phyloP scores from a whole-genome alignment of 2,113 vertebrate species.

The Ptilorrhoa leucosticta region DNA sequence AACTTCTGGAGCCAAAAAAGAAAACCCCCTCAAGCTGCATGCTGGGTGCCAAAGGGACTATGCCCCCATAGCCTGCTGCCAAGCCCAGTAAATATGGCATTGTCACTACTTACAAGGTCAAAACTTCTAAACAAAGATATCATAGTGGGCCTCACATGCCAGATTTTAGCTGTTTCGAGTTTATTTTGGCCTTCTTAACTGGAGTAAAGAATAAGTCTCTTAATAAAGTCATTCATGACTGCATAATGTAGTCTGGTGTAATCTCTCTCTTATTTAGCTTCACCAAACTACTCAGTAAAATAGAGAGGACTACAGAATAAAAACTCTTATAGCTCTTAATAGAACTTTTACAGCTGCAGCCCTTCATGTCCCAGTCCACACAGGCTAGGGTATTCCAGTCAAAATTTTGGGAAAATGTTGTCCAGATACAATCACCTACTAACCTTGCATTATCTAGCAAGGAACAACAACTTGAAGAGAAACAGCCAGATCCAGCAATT shows the following conservation, averaged over 20 bases:
- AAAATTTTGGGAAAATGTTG: neutral
- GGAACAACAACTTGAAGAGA: neutral
- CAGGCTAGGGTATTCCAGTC: neutral
- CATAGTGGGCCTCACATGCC: neutral
- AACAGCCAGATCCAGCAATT: neutral
- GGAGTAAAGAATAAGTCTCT: neutral
- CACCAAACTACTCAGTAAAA: neutral
- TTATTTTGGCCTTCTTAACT: neutral
- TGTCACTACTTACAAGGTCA: neutral
- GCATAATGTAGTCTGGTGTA: neutral
- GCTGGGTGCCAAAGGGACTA: neutral
- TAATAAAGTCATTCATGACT: neutral
- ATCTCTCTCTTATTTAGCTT: neutral
- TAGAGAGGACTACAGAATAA: neutral
- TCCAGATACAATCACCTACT: neutral
- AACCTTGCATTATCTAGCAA: neutral
- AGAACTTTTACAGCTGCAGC: neutral
- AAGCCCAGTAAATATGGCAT: neutral
- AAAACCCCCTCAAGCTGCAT: rapidly evolving
- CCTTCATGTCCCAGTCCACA: neutral
- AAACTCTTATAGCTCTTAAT: neutral
- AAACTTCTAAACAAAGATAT: neutral
- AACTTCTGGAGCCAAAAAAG: neutral
- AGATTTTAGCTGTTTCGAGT: neutral
- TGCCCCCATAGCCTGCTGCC: neutral